phyloP scores from a whole-genome alignment of 2,888 invertebrate genomes.

The Metallyticus violacea region DNA sequence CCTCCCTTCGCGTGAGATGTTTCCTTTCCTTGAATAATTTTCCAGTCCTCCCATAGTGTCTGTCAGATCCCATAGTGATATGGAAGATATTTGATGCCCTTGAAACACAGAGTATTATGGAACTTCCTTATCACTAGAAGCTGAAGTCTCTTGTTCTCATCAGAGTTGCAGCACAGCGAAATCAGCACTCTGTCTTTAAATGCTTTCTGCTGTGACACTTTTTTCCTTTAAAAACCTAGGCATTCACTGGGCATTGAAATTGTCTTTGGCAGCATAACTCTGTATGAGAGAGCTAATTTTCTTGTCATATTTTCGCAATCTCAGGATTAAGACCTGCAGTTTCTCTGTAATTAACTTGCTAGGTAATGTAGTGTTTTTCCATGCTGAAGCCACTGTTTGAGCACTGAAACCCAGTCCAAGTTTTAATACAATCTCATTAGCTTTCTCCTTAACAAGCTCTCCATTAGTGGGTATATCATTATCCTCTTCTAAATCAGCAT shows the following conservation, averaged over 20 bases:
- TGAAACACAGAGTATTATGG: too few species aligned
- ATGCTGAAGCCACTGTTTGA: background rate
- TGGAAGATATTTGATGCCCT: too few species aligned
- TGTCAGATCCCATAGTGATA: too few species aligned
- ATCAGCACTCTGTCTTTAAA: too few species aligned
- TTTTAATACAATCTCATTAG: background rate
- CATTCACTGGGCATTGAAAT: background rate
- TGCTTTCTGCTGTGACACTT: background rate
- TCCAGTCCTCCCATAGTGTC: too few species aligned
- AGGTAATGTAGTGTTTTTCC: background rate
- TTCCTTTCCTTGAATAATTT: too few species aligned
- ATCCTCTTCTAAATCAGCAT: background rate
- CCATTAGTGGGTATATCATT: background rate
- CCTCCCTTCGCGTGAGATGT: too few species aligned
- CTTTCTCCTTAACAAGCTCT: background rate
- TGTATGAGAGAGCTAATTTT: background rate
- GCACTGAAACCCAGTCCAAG: background rate
- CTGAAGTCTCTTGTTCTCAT: background rate
- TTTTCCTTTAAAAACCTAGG: background rate
- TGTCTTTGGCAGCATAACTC: background rate
- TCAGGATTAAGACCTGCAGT: background rate
- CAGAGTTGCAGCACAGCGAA: background rate
- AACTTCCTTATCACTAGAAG: too few species aligned
- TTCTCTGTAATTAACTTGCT: background rate
- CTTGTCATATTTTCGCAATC: background rate